A percentile compares a stretch with the other conserved stretches of the same genome.
phyloP scores from a whole-genome alignment of 2,113 vertebrate genomes.

The Tragulus kanchil region DNA sequence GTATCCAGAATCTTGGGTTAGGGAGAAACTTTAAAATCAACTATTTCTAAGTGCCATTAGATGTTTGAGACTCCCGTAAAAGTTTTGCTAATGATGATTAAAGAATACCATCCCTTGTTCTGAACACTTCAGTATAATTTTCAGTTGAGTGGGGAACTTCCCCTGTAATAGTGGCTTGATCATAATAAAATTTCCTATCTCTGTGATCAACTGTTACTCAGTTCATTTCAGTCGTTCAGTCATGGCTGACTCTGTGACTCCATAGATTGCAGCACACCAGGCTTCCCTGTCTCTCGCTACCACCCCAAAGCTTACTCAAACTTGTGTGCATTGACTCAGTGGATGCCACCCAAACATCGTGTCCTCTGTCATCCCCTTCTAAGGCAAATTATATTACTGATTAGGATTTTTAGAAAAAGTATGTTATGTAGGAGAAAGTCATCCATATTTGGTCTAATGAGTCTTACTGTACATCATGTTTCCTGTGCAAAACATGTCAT shows the following conservation, averaged over 20 bases:
- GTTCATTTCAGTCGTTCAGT: too few species aligned
- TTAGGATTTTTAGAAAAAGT: not conserved
- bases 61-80: not conserved
- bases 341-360: too few species aligned
- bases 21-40: not conserved
- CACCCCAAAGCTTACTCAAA: too few species aligned
- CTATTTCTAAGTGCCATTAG: not conserved
- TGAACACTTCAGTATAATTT: slow-evolving; percentile 32
- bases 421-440: not conserved
- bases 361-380: too few species aligned
- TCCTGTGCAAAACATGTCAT: slow-evolving; percentile 28
- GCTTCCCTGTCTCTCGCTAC: too few species aligned
- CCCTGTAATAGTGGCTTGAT: not conserved
- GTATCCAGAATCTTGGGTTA: not conserved
- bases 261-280: too few species aligned
- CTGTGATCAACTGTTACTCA: not conserved
- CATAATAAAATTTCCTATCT: not conserved
- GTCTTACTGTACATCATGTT: slow-evolving; percentile 27
- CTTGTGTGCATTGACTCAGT: too few species aligned
- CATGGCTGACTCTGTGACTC: too few species aligned
- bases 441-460: not conserved
- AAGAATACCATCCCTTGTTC: not conserved
- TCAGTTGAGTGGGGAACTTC: not conserved
- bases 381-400: slow-evolving; percentile 3
- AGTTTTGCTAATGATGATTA: not conserved